Evolutionary conservation across 2,888 invertebrate species (phyloP).

Genomic region (Amblyjoppa fuscipennis): DNA sequence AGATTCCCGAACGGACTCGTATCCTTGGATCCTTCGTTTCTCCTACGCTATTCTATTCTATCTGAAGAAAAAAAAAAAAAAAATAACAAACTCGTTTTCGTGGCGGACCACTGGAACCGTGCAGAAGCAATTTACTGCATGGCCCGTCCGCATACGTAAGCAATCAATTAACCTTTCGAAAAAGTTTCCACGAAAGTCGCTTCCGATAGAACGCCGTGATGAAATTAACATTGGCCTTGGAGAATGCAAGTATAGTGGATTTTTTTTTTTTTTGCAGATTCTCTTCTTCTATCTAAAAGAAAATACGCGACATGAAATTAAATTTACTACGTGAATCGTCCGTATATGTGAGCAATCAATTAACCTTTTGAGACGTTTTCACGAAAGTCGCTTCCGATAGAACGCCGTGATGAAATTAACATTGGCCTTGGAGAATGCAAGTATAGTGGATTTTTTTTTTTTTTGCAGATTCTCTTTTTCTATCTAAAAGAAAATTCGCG

Average conservation of each 20-base stretch:
- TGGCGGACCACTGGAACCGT: not conserved
- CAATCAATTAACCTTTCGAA: not conserved
- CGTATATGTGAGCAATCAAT: too few species aligned
- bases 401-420: too few species aligned
- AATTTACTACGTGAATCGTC: too few species aligned
- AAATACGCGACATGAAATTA: too few species aligned
- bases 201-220: not conserved
- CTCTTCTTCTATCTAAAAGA: too few species aligned
- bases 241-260: not conserved
- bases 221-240: not conserved
- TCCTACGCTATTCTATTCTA: conserved; percentile 11
- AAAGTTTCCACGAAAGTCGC: not conserved
- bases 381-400: too few species aligned
- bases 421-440: too few species aligned
- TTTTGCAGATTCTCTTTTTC: too few species aligned
- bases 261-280: not conserved
- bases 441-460: too few species aligned
- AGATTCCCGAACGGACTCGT: conserved; percentile 40
- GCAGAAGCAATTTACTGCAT: conserved; percentile 11
- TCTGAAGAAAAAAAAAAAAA: conserved; percentile 9
- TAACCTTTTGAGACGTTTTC: too few species aligned
- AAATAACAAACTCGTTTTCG: not conserved
- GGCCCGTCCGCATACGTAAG: not conserved
- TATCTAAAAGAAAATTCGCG: too few species aligned
- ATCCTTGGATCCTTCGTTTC: conserved; percentile 56